phyloP scores from a whole-genome alignment of 1,140 invertebrate genomes.

The Musca domestica region DNA sequence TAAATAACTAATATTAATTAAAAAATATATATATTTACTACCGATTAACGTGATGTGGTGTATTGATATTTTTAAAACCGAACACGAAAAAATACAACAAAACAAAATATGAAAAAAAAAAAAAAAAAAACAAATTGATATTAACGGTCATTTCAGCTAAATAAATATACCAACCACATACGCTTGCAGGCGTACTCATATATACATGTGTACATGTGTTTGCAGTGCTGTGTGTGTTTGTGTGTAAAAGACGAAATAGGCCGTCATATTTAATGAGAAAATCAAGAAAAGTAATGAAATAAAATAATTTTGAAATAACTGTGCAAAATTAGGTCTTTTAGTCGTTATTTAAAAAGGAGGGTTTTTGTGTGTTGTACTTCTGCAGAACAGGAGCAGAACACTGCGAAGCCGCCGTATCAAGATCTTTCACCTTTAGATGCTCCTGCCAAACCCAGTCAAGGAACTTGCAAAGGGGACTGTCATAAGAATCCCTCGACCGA shows the following conservation, averaged over 20 bases:
- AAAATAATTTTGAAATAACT: conserved; percentile 4
- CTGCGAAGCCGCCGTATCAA: too few relatives aligned
- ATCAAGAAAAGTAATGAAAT: neutral
- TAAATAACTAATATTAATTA: conserved; percentile 9
- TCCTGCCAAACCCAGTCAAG: too few relatives aligned
- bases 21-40: conserved; percentile 11
- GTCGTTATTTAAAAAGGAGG: too few relatives aligned
- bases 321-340: neutral
- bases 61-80: conserved; percentile 17
- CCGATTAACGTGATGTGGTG: conserved; percentile 17
- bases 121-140: conserved; percentile 6
- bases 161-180: neutral
- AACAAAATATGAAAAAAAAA: neutral
- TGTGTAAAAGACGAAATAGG: neutral
- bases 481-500: too few relatives aligned
- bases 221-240: neutral
- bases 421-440: too few relatives aligned
- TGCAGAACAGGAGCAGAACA: too few relatives aligned
- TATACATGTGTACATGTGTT: too few relatives aligned
- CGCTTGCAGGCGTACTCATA: neutral
- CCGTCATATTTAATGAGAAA: too few relatives aligned
- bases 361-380: too few relatives aligned
- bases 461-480: too few relatives aligned
- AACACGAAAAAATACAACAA: neutral
- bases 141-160: conserved; percentile 1